Base-by-base conservation (phyloP, 2,888 invertebrate genomes). In the Poecilus cupreus region DNA sequence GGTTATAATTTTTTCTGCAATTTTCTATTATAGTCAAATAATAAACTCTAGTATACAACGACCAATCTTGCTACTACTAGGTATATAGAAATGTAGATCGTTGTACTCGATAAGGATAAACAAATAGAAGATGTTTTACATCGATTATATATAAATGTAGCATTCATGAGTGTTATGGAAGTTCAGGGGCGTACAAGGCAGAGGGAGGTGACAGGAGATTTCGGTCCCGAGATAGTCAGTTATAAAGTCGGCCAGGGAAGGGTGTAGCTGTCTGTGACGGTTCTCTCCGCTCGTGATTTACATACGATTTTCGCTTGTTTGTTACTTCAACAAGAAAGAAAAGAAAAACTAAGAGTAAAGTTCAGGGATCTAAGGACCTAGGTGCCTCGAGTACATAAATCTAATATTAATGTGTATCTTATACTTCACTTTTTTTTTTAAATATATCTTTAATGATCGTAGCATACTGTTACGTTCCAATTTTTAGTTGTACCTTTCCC, bases 241-340 rank as follows among this genome's bases (percentile, higher is more conserved):
- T 4, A 43, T n/a, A 43, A 43, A 43, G n/a, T 43, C 13, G n/a
- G n/a, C 3, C 13, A 60, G 13, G 5, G 26, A 1, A 1, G 60
- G 26, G 11, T 13, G 60, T 26, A 16, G 24, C 60, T 60, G 60
- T 22, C 24, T 20, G 22, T 60, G 60, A 60, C 60, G 60, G 60
- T 11, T 24, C 22, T 22, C 60, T 60, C 60, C 13, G 24, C 60
- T 24, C 13, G 60, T 60, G 60, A 60, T 60, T 60, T 60, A 60
- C 60, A 60, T 60, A 60, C 60, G 60, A 60, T 60, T 60, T 26
- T 60, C 60, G 24, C 24, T 13, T 60, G 60, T 60, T 60, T 26
- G 13, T 60, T 60, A 11, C 60, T 60, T 60, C 60, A 26, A 22
- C 60, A 60, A 60, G 22, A 60, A 60, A 60, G 24, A 26, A 60